Percentiles rank a stretch among this genome's conserved stretches.
Conservation (phyloP, 2,113 vertebrate genomes). For the Siniperca knerii region DNA sequence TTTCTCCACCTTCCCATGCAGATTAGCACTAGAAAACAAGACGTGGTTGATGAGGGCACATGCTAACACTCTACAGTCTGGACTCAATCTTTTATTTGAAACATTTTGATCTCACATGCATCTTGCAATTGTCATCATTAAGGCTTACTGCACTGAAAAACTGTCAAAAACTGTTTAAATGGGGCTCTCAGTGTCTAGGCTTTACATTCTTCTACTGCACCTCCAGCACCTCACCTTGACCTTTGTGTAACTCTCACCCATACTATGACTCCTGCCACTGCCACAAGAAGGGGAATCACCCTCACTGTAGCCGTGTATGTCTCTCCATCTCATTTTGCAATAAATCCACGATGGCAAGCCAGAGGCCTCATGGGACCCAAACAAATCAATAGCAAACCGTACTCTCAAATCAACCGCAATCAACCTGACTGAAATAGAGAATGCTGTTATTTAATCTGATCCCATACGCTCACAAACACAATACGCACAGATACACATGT, state of each 20-base stretch:
- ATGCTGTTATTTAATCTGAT: conserved; percentile 56
- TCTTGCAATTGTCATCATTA: neutral
- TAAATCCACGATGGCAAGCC: conserved; percentile 55
- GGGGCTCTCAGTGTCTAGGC: neutral
- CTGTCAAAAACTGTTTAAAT: neutral
- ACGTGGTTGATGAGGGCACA: neutral
- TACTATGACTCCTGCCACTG: conserved; percentile 24
- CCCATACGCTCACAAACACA: conserved; percentile 16
- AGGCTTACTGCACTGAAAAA: neutral
- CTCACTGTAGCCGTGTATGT: conserved; percentile 19
- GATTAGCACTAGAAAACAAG: conserved; percentile 34
- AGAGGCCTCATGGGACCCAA: conserved; percentile 65
- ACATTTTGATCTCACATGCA: neutral
- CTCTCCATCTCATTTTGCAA: conserved; percentile 68
- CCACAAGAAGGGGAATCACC: conserved; percentile 28
- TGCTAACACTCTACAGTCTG: neutral
- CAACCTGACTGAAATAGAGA: conserved; percentile 60
- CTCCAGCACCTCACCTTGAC: conserved; percentile 25
- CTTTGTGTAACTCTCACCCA: conserved; percentile 42
- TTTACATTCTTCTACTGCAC: conserved; percentile 16
- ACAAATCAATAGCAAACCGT: conserved; percentile 80
- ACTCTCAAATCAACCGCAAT: conserved; percentile 74
- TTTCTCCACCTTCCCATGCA: conserved; percentile 28
- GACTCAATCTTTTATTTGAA: conserved; percentile 1
- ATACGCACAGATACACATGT: neutral